Conservation (phyloP, 2,888 invertebrate genomes). For the Cataglyphis cursor region DNA sequence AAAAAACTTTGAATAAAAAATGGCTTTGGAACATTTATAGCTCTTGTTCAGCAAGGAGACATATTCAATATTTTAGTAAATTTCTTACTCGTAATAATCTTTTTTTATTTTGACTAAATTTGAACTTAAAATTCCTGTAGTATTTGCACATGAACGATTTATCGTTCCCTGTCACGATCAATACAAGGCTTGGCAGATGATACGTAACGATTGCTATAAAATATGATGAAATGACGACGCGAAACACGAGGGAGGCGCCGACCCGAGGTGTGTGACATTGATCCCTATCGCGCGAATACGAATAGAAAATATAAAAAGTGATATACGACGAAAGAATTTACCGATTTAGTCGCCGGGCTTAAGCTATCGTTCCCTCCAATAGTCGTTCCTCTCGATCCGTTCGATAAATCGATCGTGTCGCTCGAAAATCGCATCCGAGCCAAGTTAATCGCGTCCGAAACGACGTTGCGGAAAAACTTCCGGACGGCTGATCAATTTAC, state of each 20-base stretch:
- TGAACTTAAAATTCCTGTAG: background rate
- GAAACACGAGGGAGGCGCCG: conserved; percentile 35
- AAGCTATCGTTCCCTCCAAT: conserved; percentile 41
- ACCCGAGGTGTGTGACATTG: conserved; percentile 39
- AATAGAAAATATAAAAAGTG: conserved; percentile 51
- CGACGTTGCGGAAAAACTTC: conserved; percentile 42
- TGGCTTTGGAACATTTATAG: background rate
- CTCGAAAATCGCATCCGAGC: conserved; percentile 39
- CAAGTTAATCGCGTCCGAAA: conserved; percentile 45
- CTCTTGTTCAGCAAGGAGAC: background rate
- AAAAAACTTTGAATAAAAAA: background rate
- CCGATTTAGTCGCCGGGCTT: conserved; percentile 21
- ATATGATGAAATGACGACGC: conserved; percentile 28
- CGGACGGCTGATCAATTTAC: conserved; percentile 43
- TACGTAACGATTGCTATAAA: conserved; percentile 34
- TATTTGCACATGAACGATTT: background rate
- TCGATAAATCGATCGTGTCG: conserved; percentile 40
- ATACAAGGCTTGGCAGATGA: conserved; percentile 36
- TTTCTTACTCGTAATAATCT: background rate
- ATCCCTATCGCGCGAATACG: conserved; percentile 39
- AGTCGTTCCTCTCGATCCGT: conserved; percentile 8
- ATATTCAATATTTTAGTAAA: background rate
- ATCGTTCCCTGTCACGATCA: conserved; percentile 20
- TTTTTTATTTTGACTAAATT: background rate
- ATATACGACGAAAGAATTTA: conserved; percentile 52